phyloP scores from a whole-genome alignment of 2,888 invertebrate species.

The Pardosa pseudoannulata region DNA sequence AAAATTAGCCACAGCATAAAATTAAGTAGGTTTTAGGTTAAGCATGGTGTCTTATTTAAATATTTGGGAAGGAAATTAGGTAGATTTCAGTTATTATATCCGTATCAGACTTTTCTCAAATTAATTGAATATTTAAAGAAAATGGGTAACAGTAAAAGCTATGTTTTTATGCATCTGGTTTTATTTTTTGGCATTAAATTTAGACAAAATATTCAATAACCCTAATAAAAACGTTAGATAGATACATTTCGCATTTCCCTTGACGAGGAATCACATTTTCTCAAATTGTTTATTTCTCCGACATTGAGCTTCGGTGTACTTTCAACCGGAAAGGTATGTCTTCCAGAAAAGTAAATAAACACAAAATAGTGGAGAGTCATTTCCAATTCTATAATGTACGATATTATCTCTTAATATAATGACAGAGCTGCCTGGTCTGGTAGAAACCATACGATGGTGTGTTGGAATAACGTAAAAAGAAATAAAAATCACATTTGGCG shows the following conservation, averaged over 20 bases:
- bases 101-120: no score
- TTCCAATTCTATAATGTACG: background rate
- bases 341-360: background rate
- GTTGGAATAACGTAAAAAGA: background rate
- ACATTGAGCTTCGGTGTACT: background rate
- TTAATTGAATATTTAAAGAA: no score
- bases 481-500: background rate
- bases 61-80: no score
- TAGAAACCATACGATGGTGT: background rate
- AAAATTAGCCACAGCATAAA: no score
- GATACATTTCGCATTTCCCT: background rate
- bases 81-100: no score
- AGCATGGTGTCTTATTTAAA: no score
- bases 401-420: conserved; percentile 57
- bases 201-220: background rate
- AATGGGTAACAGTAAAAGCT: no score
- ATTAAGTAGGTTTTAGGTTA: no score
- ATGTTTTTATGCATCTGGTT: no score
- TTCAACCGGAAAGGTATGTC: background rate
- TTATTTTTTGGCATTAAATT: background rate
- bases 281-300: background rate
- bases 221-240: background rate
- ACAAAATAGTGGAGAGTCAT: background rate
- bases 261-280: background rate
- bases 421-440: conserved; percentile 21